These are phyloP conservation scores for Homalodisca vitripennis DNA, from an alignment of 1,140 invertebrate species.

Conservation along the genomic window DNA sequence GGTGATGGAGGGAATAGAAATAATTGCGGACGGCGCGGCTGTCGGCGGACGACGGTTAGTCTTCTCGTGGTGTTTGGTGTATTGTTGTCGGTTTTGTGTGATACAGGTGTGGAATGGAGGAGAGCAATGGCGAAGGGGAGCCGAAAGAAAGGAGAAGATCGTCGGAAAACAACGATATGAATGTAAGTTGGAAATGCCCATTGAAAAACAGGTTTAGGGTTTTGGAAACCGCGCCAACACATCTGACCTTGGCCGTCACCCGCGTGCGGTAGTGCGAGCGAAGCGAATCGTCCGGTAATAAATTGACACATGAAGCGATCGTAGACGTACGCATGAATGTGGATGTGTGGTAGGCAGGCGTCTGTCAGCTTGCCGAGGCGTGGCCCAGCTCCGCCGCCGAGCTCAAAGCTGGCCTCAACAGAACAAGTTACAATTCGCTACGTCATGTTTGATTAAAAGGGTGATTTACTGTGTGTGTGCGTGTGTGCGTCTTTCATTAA, in stretches of 20 bases:
- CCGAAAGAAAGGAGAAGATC: slow-evolving; percentile 25
- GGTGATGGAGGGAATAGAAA: slow-evolving; percentile 29
- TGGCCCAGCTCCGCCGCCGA: not conserved
- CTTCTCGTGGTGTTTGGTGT: slow-evolving; percentile 4
- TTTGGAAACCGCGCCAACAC: too few relatives aligned
- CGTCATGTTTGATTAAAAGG: too few relatives aligned
- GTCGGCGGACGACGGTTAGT: slow-evolving; percentile 14
- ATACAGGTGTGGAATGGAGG: slow-evolving; percentile 32
- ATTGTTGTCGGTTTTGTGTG: not conserved
- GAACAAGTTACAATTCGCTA: too few relatives aligned
- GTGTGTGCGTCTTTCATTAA: too few relatives aligned
- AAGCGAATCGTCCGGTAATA: too few relatives aligned
- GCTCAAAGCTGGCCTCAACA: too few relatives aligned
- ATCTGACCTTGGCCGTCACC: too few relatives aligned
- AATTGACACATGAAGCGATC: too few relatives aligned
- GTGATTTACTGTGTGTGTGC: too few relatives aligned
- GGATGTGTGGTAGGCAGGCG: not conserved
- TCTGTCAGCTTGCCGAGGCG: slow-evolving; percentile 1
- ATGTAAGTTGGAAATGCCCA: slow-evolving; percentile 16
- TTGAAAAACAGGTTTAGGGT: slow-evolving; percentile 14
- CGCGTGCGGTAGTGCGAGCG: too few relatives aligned
- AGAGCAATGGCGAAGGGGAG: slow-evolving; percentile 27
- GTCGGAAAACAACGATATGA: slow-evolving; percentile 23
- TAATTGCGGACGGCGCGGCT: slow-evolving; percentile 25
- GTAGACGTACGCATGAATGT: too few relatives aligned